These are phyloP conservation scores for Bryconaethiops microstoma DNA, from an alignment of 2,797 vertebrate genomes.

Conservation along the genomic window DNA sequence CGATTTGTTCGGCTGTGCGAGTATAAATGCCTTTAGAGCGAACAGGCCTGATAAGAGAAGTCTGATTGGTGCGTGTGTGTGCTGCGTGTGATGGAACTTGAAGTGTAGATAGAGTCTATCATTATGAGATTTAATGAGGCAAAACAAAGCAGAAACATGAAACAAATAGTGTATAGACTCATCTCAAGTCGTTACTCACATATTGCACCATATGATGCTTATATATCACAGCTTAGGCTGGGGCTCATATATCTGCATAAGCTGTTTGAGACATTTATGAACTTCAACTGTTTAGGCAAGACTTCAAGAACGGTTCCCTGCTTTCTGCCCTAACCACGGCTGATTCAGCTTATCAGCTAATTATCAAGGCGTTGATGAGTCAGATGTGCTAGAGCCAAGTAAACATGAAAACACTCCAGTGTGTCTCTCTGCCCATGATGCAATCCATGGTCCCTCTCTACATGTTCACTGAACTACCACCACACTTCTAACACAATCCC, in stretches of 20 bases:
- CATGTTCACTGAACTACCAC: neutral
- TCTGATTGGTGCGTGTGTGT: conserved; percentile 26
- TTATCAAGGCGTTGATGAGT: conserved; percentile 27
- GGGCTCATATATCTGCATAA: neutral
- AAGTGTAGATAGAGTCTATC: conserved; percentile 15
- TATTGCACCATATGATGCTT: neutral
- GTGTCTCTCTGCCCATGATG: neutral
- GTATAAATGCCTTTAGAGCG: conserved; percentile 42
- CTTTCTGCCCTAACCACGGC: conserved; percentile 21
- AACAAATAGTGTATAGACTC: conserved; percentile 10
- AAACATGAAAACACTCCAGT: neutral
- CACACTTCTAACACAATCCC: neutral
- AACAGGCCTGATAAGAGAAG: conserved; percentile 46
- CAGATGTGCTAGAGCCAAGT: neutral
- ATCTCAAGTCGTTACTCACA: neutral
- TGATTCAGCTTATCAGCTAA: conserved; percentile 29
- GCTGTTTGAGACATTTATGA: neutral
- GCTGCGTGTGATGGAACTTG: neutral
- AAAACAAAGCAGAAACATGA: conserved; percentile 6
- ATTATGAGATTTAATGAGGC: conserved; percentile 33
- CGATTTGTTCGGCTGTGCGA: conserved; percentile 42
- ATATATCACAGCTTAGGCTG: neutral
- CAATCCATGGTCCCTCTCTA: conserved; percentile 2
- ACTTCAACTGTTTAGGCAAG: conserved; percentile 5
- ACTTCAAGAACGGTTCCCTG: conserved; percentile 13